phyloP scores from a whole-genome alignment of 2,888 invertebrate genomes.

The Euphydryas editha region DNA sequence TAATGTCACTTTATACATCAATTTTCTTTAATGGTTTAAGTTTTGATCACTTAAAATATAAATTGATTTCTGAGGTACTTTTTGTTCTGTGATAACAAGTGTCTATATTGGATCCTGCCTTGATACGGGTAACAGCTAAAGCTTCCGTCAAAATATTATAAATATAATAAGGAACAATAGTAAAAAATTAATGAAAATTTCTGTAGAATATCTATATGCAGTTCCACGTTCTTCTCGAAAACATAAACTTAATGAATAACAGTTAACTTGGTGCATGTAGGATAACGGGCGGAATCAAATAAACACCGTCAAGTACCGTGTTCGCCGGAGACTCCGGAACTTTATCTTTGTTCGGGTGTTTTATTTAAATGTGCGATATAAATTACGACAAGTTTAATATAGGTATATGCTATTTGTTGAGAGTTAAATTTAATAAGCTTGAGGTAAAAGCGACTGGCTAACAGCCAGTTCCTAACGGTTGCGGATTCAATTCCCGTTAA shows the following conservation, averaged over 20 bases:
- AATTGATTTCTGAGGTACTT: no score
- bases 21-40: no score
- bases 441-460: not conserved
- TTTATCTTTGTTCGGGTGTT: conserved; percentile 2
- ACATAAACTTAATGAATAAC: conserved; percentile 1
- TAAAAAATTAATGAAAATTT: not conserved
- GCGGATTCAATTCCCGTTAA: no score
- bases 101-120: no score
- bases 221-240: not conserved
- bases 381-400: not conserved
- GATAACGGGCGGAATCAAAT: conserved; percentile 9
- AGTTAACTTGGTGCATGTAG: conserved; percentile 4
- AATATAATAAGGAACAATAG: not conserved
- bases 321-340: not conserved
- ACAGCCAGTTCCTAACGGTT: no score
- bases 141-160: no score
- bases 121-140: no score
- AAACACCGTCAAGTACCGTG: conserved; percentile 6
- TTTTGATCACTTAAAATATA: no score
- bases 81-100: no score
- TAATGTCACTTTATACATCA: no score
- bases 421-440: conserved; percentile 1
- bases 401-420: not conserved
- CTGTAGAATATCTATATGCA: not conserved
- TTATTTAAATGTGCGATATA: conserved; percentile 8